Conservation (phyloP, 2,797 vertebrate species). For the Cossypha polioptera region DNA sequence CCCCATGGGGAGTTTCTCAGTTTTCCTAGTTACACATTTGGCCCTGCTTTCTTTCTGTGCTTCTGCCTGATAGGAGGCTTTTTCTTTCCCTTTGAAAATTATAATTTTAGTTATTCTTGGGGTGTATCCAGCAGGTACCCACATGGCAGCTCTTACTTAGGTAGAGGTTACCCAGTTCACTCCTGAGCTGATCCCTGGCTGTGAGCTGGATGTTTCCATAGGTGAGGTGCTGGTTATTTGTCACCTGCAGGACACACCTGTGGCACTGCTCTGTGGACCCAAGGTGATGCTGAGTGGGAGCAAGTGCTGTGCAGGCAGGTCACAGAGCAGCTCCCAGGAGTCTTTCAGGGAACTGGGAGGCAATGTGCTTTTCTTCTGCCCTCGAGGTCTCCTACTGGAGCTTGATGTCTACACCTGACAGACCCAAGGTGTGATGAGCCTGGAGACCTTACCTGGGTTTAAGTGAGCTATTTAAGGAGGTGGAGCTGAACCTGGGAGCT, state of each 20-base stretch:
- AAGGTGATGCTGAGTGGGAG: neutral
- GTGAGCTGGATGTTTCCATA: fast-evolving
- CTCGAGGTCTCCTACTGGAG: neutral
- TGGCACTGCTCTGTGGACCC: neutral
- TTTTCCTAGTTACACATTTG: fast-evolving
- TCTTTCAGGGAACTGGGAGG: neutral
- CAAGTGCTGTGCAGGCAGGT: neutral
- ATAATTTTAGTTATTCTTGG: neutral
- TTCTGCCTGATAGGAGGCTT: neutral
- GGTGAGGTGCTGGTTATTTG: fast-evolving
- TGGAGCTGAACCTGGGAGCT: neutral
- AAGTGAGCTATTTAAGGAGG: neutral
- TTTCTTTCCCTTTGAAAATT: neutral
- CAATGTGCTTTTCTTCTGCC: neutral
- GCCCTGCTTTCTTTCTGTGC: neutral
- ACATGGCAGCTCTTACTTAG: neutral
- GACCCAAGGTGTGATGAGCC: neutral
- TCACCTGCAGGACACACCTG: fast-evolving
- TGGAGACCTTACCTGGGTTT: neutral
- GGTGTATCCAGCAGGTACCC: neutral
- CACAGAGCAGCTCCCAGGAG: fast-evolving
- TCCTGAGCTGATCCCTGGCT: neutral
- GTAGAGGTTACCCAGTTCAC: neutral
- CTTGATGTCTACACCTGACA: fast-evolving
- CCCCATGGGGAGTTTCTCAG: neutral